Evolutionary conservation across 2,797 vertebrate species (phyloP), one percentile per base, ranked within the genome.

Genomic region (Lagorchestes hirsutus): DNA sequence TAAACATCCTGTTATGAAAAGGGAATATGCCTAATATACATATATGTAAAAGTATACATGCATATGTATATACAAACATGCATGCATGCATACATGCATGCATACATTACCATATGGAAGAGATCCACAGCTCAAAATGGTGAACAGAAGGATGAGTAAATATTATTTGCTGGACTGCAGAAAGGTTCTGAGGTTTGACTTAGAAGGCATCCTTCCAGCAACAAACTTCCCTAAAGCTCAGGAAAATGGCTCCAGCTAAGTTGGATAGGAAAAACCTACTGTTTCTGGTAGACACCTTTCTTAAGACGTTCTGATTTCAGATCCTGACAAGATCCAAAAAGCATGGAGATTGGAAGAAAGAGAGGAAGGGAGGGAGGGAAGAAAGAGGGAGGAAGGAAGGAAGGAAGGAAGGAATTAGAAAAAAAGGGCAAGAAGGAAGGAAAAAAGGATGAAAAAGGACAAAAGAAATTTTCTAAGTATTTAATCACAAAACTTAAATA

Each of bases 211-310:
- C 55, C 50, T 74, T 93, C 92, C 40, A 95, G 92, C 62, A 96
- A 92, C 93, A 96, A 74, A 91, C 91, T 96, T 96, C 95, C 67
- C 93, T 95, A 95, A 97, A 97, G 94, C 91, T 59, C 3, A 92
- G 93, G 74, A 96, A 82, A 96, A 82, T 90, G 96, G 57, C 92
- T 97, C 95, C 24, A 93, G 54, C 31, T 82, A 95, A 97, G 74
- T 91, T 94, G 82, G 10, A 24, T 95, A 92, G 74, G 40, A 96
- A 96, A 94, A 94, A 34, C 59, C 94, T 90, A 93, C 1, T 90
- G 24, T 91, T 94, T 94, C 58, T 91, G 93, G 3, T 62, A 94
- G 95, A 94, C 54, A 94, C 96, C 96, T 97, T 95, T 67, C 93
- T 96, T 5, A 90, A 18, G 57, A 91, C 31, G 93, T 93, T 24